Evolutionary conservation across 2,888 invertebrate species (phyloP), one percentile per base, ranked within the genome.

Genomic region (Diogma glabrata): DNA sequence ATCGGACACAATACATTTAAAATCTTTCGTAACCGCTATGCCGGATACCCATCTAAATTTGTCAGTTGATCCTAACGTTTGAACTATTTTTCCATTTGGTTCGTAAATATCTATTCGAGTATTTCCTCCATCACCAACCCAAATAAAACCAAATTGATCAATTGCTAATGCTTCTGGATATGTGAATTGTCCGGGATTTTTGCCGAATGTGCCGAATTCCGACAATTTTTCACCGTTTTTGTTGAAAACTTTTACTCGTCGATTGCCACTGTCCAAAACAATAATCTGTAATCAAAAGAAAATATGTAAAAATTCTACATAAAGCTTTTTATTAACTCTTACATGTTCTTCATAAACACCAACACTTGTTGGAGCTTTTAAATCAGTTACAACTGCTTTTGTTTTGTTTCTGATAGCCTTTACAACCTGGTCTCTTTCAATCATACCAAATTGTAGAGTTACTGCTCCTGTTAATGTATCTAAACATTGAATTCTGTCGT

Each of bases 71-170:
- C 85, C 84, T 60, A 86, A 80, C 17, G 78, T 76, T 56, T 80
- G 73, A 4, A 84, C 76, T 52, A 82, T 74, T 51, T 77, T 75
- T 4, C 87, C 87, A 52, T 81, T 78, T 0, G 79, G 78, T 53
- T 81, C 77, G 63, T 87, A 87, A 8, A 88, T 76, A 65, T 87
- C 87, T 1, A 87, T 73, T 5, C 87, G 72, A 33, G 80, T 79
- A 62, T 87, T 87, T 1, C 86, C 87, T 1, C 83, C 81, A 63
- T 88, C 87, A 0, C 86, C 87, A 0, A 88, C 84, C 1, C 86
- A 68, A 33, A 88, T 81, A 63, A 82, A 83, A 0, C 86, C 86
- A 64, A 80, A 71, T 0, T 76, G 76, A 62, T 87, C 87, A 0
- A 85, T 77, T 0, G 81, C 74, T 4, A 88, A 70, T 0, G 83